These are phyloP conservation scores for Orthosia gothica DNA, from an alignment of 2,888 invertebrate genomes.

Conservation along the genomic window DNA sequence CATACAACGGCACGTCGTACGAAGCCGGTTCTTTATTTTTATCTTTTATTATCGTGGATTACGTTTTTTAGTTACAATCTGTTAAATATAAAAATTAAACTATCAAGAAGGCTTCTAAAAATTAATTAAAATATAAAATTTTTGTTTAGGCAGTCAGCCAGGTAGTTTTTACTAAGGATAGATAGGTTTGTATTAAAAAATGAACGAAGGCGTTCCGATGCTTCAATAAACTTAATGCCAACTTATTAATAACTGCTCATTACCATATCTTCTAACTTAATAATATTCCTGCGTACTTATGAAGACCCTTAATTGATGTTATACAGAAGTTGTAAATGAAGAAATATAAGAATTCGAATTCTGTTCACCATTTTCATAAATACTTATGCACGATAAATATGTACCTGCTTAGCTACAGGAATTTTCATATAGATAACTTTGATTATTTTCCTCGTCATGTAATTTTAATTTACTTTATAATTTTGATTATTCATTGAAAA, in stretches of 20 bases:
- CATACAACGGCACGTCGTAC: too few relatives aligned
- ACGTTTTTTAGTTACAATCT: too few relatives aligned
- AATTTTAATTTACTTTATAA: conserved; percentile 20
- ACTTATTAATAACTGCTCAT: conserved; percentile 1
- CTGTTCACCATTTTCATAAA: background rate
- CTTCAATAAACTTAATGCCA: conserved; percentile 22
- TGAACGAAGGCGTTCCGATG: conserved; percentile 1
- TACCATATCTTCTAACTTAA: background rate
- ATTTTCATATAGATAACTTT: background rate
- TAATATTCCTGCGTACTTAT: conserved; percentile 15
- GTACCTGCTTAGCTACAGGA: background rate
- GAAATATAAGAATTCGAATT: background rate
- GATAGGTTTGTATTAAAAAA: background rate
- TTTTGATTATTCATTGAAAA: conserved; percentile 13
- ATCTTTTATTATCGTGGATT: too few relatives aligned
- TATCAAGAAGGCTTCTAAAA: too few relatives aligned
- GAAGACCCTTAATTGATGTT: background rate
- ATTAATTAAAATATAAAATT: too few relatives aligned
- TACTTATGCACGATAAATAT: background rate
- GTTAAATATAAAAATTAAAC: too few relatives aligned
- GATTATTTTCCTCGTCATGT: conserved; percentile 1
- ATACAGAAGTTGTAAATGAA: conserved; percentile 2
- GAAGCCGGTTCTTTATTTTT: too few relatives aligned
- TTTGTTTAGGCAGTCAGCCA: too few relatives aligned
- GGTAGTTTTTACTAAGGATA: too few relatives aligned